A percentile compares a stretch with the other conserved stretches of the same genome.
phyloP scores from a whole-genome alignment of 2,113 vertebrate species.

The Lophochroa leadbeateri region DNA sequence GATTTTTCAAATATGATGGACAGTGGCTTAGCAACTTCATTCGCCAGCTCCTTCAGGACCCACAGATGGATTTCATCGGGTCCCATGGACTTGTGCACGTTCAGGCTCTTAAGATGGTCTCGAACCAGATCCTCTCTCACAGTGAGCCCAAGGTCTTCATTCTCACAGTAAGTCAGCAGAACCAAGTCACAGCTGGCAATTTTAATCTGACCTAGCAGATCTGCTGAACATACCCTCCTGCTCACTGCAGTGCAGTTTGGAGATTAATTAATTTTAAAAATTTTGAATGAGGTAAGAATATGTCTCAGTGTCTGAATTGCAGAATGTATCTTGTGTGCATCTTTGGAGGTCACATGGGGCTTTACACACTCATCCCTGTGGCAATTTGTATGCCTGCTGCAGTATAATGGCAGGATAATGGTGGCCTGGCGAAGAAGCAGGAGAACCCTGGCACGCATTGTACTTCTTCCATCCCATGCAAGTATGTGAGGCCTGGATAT shows the following conservation, averaged over 20 bases:
- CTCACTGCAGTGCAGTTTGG: not conserved
- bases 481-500: not conserved
- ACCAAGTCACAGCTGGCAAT: not conserved
- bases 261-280: not conserved
- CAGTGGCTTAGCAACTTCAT: too few relatives aligned
- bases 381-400: not conserved
- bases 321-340: not conserved
- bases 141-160: too few relatives aligned
- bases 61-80: too few relatives aligned
- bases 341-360: too few relatives aligned
- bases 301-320: not conserved
- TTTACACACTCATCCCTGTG: not conserved
- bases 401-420: not conserved
- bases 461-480: not conserved
- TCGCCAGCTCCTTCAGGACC: too few relatives aligned
- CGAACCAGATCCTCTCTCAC: too few relatives aligned
- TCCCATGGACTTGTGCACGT: too few relatives aligned
- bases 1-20: too few relatives aligned
- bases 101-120: too few relatives aligned
- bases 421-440: too few relatives aligned
- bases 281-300: not conserved
- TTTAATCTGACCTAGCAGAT: not conserved
- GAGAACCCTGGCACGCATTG: not conserved
- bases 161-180: not conserved
- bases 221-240: rapidly evolving